These are phyloP conservation scores for Corythaixoides concolor DNA, from an alignment of 2,113 vertebrate species.

Conservation along the genomic window DNA sequence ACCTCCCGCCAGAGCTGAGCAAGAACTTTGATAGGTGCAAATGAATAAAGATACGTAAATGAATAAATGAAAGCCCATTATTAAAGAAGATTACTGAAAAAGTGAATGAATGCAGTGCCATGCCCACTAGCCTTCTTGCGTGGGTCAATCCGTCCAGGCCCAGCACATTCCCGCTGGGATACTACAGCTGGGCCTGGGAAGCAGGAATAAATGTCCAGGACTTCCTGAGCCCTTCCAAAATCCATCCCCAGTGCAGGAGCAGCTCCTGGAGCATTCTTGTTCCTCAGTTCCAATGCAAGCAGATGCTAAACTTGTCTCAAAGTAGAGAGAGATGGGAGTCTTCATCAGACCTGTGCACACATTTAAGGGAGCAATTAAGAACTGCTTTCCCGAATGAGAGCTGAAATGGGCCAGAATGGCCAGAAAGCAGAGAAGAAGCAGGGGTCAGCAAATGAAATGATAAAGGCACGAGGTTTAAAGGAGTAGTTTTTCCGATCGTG, in stretches of 20 bases:
- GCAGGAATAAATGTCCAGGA: neutral
- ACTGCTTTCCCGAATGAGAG: rapidly evolving
- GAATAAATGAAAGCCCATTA: slow-evolving; percentile 26
- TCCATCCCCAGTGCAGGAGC: rapidly evolving
- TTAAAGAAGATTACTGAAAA: slow-evolving; percentile 14
- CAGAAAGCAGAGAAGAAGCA: neutral
- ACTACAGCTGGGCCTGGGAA: neutral
- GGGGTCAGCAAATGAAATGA: neutral
- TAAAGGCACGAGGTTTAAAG: neutral
- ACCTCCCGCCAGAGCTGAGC: neutral
- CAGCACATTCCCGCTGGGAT: neutral
- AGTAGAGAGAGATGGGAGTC: neutral
- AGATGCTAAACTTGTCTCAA: neutral
- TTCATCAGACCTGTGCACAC: neutral
- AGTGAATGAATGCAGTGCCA: neutral
- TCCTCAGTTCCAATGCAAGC: neutral
- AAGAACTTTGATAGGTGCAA: slow-evolving; percentile 17
- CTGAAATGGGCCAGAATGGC: neutral
- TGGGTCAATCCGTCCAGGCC: neutral
- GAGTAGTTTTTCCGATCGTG: neutral
- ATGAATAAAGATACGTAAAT: slow-evolving; percentile 12
- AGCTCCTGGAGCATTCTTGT: neutral
- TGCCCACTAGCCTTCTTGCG: neutral
- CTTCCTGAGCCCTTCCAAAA: neutral
- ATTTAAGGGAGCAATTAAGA: neutral